Evolutionary conservation across 2,888 invertebrate species (phyloP).

Genomic region (Pharmacophagus antenor): DNA sequence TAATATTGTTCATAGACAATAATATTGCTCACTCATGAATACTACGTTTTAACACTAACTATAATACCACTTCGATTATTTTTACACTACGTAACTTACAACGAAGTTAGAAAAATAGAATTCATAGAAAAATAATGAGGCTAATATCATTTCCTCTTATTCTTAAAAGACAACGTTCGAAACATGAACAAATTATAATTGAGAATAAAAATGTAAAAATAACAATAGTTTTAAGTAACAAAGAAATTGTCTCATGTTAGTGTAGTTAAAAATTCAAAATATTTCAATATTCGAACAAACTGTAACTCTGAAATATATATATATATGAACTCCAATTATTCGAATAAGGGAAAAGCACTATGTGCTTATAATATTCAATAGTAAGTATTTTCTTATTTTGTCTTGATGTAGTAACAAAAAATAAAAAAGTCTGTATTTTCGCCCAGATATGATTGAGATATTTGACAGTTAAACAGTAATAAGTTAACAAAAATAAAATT

Average conservation of each 20-base stretch:
- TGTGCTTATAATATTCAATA: neutral
- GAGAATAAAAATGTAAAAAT: neutral
- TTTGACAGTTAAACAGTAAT: neutral
- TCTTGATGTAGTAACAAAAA: neutral
- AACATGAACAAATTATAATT: conserved; percentile 4
- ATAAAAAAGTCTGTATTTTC: neutral
- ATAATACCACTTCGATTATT: neutral
- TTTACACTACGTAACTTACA: conserved; percentile 8
- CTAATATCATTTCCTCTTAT: conserved; percentile 31
- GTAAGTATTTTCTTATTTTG: neutral
- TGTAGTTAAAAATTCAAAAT: too few species aligned
- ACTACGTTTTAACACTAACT: conserved; percentile 7
- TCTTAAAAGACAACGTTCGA: neutral
- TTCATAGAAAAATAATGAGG: conserved; percentile 31
- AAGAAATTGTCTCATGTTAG: too few species aligned
- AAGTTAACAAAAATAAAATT: too few species aligned
- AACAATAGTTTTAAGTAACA: neutral
- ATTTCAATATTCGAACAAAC: neutral
- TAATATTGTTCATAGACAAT: conserved; percentile 14
- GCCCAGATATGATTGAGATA: neutral
- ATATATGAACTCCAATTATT: neutral
- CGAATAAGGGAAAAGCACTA: neutral
- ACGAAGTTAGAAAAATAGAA: conserved; percentile 30
- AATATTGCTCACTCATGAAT: conserved; percentile 22
- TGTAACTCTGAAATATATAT: too few species aligned